Evolutionary conservation across 2,888 invertebrate genomes (phyloP), one percentile per base, ranked within the genome.

Genomic region (Fabriciana adippe): DNA sequence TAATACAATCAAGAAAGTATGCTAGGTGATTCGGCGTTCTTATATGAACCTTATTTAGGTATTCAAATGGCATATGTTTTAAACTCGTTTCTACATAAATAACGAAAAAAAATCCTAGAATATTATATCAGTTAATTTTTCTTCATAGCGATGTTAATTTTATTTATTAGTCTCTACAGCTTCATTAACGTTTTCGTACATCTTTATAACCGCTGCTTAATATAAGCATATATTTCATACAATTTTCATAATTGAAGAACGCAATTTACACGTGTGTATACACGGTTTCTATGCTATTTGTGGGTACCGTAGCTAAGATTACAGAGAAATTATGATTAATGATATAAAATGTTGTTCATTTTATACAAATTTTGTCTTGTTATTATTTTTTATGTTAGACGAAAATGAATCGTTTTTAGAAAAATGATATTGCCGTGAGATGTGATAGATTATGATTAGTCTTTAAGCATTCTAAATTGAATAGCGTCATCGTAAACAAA

Each of bases 221-320:
- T 5, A 31, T 51, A 16, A 50, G 6, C 51, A 13, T 61, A 18
- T 16, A 41, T 61, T 51, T 51, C 35, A 41, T 61, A 50, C 18
- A 50, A 61, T 51, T 16, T 59, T 18, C 61, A 13, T 61, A 16
- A 61, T 60, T 60, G 50, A 61, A 51, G 61, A 31, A 61, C 50
- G 18, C 50, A 16, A 45, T 51, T 18, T 50, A 31, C 31, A 6
- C 1, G 35, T 35, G 6, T 35, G 6, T 35, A 35, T 51, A 61
- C 14, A 51, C 26, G 11, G 13, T 3, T 15, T 47, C 11, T 51
- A 51, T 61, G 48, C 16, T 59, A 61, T 61, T 35, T 51, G 31
- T 6, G 18, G 35, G 18, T 35, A 51, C 50, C 35, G 35, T 51
- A 50, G 3, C 15, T 61, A 35, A 51, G 26, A 1, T 35, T 51